Conservation (phyloP, 2,888 invertebrate species). For the Maniola hyperantus region DNA sequence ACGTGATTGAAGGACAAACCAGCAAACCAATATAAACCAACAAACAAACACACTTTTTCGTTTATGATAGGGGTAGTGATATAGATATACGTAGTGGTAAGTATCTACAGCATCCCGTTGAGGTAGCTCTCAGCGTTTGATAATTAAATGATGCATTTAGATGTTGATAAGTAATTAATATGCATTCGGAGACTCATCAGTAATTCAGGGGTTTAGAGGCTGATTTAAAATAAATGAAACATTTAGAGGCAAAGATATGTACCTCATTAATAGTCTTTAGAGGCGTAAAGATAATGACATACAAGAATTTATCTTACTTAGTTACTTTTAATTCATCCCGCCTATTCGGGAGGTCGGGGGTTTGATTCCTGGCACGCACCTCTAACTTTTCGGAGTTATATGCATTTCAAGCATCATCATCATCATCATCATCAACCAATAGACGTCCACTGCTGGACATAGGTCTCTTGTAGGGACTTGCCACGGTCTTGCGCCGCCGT, state of each 20-base stretch:
- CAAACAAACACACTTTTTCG: too few species aligned
- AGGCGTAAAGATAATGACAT: not conserved
- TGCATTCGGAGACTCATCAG: slow-evolving; percentile 8
- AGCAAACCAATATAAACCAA: too few species aligned
- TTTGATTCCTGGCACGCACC: not conserved
- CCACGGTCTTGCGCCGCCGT: too few species aligned
- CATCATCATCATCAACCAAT: too few species aligned
- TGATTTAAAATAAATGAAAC: slow-evolving; percentile 1
- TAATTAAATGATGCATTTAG: slow-evolving; percentile 10
- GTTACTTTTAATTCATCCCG: too few species aligned
- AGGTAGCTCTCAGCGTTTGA: not conserved
- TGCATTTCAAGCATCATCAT: too few species aligned
- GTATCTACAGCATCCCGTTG: not conserved
- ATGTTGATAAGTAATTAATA: slow-evolving; percentile 10
- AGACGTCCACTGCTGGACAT: too few species aligned
- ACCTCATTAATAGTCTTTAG: slow-evolving; percentile 11
- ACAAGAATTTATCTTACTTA: not conserved
- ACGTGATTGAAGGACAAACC: too few species aligned
- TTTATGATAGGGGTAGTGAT: too few species aligned
- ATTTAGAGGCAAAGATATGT: slow-evolving; percentile 2
- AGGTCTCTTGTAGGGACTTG: too few species aligned
- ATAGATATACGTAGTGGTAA: not conserved
- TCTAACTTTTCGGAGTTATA: too few species aligned
- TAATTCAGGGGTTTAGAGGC: slow-evolving; percentile 4
- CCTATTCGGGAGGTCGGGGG: slow-evolving; percentile 8